A percentile compares a stretch with the other conserved stretches of the same genome.
Evolutionary conservation across 1,140 invertebrate genomes (phyloP).

Genomic region (Neomicropteryx cornuta): DNA sequence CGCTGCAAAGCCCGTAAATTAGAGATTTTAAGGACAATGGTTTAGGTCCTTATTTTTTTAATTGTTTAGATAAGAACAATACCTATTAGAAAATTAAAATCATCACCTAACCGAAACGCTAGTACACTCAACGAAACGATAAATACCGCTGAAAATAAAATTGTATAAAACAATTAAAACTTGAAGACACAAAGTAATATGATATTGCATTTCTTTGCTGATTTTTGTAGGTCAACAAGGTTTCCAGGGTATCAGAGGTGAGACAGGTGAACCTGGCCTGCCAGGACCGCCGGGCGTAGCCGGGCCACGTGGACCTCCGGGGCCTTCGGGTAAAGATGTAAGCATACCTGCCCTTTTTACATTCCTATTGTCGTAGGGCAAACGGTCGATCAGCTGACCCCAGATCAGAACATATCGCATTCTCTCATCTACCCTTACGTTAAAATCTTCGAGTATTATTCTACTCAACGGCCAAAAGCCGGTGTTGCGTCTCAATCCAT

Average conservation of each 20-base stretch:
- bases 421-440: neutral
- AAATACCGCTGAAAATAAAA: neutral
- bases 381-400: conserved; percentile 8
- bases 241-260: conserved; percentile 62
- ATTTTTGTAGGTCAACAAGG: conserved; percentile 45
- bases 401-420: conserved; percentile 3
- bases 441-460: neutral
- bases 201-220: neutral
- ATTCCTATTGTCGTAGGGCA: no score
- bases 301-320: conserved; percentile 56
- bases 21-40: no score
- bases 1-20: no score
- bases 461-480: neutral
- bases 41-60: neutral
- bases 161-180: neutral
- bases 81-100: neutral
- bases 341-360: conserved; percentile 17
- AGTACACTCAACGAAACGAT: neutral
- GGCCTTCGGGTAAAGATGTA: conserved; percentile 69
- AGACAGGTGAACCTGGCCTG: conserved; percentile 65
- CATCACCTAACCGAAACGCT: no score
- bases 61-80: neutral
- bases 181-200: neutral
- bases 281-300: conserved; percentile 48
- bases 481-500: neutral